phyloP scores from a whole-genome alignment of 2,797 vertebrate genomes.

The Sebastes minor region DNA sequence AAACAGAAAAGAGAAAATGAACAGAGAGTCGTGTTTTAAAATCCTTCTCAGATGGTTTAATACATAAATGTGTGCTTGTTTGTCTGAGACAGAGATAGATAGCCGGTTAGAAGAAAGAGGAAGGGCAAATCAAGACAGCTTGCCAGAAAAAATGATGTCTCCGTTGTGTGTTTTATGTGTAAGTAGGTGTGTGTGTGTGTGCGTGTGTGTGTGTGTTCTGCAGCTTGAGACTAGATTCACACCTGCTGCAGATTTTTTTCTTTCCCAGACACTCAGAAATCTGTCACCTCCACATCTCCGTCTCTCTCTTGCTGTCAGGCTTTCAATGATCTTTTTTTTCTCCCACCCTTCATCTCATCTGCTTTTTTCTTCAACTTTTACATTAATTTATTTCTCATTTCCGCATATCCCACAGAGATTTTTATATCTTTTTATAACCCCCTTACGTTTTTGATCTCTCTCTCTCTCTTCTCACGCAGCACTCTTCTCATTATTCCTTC shows the following conservation, averaged over 20 bases:
- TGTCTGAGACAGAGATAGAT: neutral
- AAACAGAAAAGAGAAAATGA: neutral
- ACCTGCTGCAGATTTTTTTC: constrained; percentile 46
- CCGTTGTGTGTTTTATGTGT: neutral
- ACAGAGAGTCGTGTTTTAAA: neutral
- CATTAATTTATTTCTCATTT: constrained; percentile 45
- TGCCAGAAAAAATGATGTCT: neutral
- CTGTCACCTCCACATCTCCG: constrained; percentile 48
- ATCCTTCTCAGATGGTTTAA: constrained; percentile 4
- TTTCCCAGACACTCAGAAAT: constrained; percentile 56
- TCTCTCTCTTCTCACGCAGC: constrained; percentile 1
- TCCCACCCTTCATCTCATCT: neutral
- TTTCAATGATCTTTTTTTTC: constrained; percentile 10
- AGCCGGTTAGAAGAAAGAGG: neutral
- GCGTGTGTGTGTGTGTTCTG: neutral
- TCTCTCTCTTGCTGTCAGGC: constrained; percentile 21
- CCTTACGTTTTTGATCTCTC: constrained; percentile 24
- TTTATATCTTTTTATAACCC: constrained; percentile 27
- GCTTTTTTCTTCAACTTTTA: constrained; percentile 20
- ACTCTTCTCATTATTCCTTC: constrained; percentile 39
- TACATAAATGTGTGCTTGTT: constrained; percentile 6
- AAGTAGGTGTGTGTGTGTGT: neutral
- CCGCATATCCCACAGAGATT: constrained; percentile 19
- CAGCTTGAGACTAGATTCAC: constrained; percentile 53
- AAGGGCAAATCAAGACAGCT: constrained; percentile 34